Evolutionary conservation across 2,797 vertebrate species (phyloP).

Genomic region (Eulemur albifrons): DNA sequence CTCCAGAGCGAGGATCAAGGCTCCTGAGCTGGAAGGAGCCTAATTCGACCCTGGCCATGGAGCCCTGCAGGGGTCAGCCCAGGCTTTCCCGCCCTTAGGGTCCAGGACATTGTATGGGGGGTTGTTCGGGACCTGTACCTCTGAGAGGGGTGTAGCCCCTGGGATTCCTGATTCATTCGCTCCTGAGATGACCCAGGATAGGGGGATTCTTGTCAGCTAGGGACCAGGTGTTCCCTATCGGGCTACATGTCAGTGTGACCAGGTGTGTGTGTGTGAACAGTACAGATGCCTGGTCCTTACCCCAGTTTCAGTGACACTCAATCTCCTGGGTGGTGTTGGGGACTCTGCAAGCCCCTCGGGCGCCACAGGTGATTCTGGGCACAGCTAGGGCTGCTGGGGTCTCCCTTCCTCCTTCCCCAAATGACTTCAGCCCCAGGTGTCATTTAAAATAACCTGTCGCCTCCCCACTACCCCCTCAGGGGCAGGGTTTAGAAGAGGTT

Average conservation of each 20-base stretch:
- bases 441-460: not conserved
- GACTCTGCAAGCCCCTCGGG: not conserved
- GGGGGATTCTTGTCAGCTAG: not conserved
- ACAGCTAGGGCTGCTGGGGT: not conserved
- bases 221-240: not conserved
- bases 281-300: not conserved
- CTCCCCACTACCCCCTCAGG: not conserved
- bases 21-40: not conserved
- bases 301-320: too few species aligned
- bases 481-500: not conserved
- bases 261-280: fast-evolving
- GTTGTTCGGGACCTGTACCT: not conserved
- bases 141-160: not conserved
- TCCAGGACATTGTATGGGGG: not conserved
- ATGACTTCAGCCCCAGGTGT: not conserved
- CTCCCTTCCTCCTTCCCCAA: not conserved
- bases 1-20: not conserved
- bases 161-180: not conserved
- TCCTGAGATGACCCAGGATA: not conserved
- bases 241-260: not conserved
- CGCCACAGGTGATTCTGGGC: not conserved
- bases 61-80: too few species aligned
- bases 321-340: not conserved
- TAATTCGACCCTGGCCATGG: not conserved
- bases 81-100: too few species aligned